Evolutionary conservation across 2,113 vertebrate species (phyloP).

Genomic region (Tenrec ecaudatus): DNA sequence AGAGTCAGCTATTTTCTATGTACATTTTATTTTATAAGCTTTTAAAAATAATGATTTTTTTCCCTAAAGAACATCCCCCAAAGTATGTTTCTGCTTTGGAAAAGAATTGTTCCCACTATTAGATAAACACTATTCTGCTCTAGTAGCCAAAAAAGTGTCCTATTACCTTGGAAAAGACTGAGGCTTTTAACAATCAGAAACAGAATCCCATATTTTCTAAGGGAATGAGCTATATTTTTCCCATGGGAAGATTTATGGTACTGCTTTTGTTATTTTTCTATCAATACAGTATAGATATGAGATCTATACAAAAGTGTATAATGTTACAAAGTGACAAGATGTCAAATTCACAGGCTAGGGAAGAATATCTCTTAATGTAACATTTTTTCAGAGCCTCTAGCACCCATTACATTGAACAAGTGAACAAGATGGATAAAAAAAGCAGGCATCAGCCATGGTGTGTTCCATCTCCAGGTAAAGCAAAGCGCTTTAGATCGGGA

Average conservation of each 20-base stretch:
- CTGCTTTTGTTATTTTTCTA: conserved; percentile 68
- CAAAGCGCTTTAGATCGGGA: conserved; percentile 60
- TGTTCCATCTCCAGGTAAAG: conserved; percentile 64
- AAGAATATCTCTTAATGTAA: conserved; percentile 64
- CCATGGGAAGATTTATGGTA: conserved; percentile 71
- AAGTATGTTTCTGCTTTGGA: conserved; percentile 71
- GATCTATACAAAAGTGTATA: conserved; percentile 75
- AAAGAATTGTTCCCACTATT: conserved; percentile 61
- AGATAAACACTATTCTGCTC: conserved; percentile 65
- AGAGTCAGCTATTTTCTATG: background rate
- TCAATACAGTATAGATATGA: conserved; percentile 72
- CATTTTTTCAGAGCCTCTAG: conserved; percentile 48
- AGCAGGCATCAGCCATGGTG: conserved; percentile 6
- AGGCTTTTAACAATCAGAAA: background rate
- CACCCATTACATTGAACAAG: conserved; percentile 54
- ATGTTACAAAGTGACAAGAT: conserved; percentile 77
- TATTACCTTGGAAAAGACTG: conserved; percentile 68
- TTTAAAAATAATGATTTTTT: conserved; percentile 55
- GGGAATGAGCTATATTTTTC: conserved; percentile 63
- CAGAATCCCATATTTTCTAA: conserved; percentile 62
- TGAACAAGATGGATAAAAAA: conserved; percentile 54
- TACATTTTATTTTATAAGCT: conserved; percentile 38
- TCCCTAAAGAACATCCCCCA: conserved; percentile 2
- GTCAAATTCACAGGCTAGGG: conserved; percentile 60
- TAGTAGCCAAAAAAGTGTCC: conserved; percentile 65